Base-by-base conservation (phyloP, 2,888 invertebrate species). In the Acrocyrtus sp. region DNA sequence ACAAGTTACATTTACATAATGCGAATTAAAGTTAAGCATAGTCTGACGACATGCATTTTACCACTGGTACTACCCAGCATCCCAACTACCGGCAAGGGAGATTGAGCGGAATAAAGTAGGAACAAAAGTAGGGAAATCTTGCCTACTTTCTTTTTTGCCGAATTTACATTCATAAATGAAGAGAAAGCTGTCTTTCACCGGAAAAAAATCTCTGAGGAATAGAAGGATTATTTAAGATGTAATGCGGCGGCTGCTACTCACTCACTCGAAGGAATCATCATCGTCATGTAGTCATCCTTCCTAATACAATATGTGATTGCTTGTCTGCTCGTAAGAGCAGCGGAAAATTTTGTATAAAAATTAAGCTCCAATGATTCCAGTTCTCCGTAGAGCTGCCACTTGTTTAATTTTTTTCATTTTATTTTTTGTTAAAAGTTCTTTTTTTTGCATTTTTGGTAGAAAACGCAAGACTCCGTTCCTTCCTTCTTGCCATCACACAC, bases 221-320 rank as follows among this genome's bases (percentile, higher is more conserved):
- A 65, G 72, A 65, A 60, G 72, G 72, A 72, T 72, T 72, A 72
- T 72, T 72, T 72, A 72, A 72, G 58, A 72, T 72, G 72, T 72
- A 72, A 72, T 72, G 65, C 72, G 51, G 51, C 62, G 51, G 60
- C 27, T 10, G 51, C 50, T 22, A 21, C 8, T 56, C 50, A 21
- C 8, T 56, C 50, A 51, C 53, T 15, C 21, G 26, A 26, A 56
- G 56, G 50, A 62, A 56, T 67, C 67, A 66, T 67, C 67, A 17
- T 68, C 45, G 21, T 68, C 62, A 51, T 24, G 26, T 45, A 12
- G 24, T 43, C 34, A 39, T 56, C 27, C n/a, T 26, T 15, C 24
- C 65, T 17, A 22, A 10, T 50, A 27, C 58, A 51, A 53, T 68
- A 69, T 56, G 69, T 69, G 61, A 69, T 69, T 70, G 70, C 57